Conservation (phyloP, 2,797 vertebrate species). For the Siniperca obscura region DNA sequence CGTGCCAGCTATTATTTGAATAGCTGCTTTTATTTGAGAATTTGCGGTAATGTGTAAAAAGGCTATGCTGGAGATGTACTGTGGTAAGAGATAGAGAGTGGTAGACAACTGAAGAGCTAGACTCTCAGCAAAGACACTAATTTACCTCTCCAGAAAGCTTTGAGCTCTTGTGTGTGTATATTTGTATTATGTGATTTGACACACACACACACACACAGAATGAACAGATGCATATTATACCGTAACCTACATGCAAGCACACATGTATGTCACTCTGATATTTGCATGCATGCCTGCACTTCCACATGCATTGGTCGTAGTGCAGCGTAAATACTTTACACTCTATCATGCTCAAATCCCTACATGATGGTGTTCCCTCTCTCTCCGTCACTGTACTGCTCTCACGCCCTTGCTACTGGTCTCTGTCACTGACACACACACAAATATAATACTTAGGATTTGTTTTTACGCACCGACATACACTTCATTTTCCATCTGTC, state of each 20-base stretch:
- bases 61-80: constrained; percentile 16
- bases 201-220: constrained; percentile 2
- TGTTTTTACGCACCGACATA: constrained; percentile 56
- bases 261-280: constrained; percentile 34
- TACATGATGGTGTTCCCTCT: background rate
- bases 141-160: constrained; percentile 33
- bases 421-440: constrained; percentile 15
- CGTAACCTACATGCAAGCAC: constrained; percentile 40
- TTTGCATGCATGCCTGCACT: constrained; percentile 29
- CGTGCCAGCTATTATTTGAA: background rate
- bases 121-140: constrained; percentile 25
- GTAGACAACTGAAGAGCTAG: constrained; percentile 13
- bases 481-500: constrained; percentile 72
- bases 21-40: background rate
- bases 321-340: constrained; percentile 8
- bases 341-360: constrained; percentile 30
- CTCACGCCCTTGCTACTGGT: background rate
- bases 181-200: constrained; percentile 6
- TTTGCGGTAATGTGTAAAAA: background rate
- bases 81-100: constrained; percentile 3
- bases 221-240: constrained; percentile 36
- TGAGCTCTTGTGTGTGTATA: constrained; percentile 11
- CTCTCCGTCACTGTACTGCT: background rate
- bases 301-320: constrained; percentile 18
- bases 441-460: constrained; percentile 43